These are phyloP conservation scores for Clistopyga incitator DNA, from an alignment of 2,888 invertebrate species.

Conservation along the genomic window DNA sequence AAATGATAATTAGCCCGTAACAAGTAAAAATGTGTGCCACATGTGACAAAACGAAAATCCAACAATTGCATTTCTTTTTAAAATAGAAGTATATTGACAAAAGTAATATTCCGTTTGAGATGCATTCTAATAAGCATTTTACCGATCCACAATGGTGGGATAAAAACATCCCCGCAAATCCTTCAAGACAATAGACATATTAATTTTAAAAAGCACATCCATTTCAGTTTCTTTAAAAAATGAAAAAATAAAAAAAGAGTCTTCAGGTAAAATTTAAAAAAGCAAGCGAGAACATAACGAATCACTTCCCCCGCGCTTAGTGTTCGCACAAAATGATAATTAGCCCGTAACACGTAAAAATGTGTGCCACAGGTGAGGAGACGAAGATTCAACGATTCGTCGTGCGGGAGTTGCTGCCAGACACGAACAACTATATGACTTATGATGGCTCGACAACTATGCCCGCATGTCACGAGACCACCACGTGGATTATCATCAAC, in stretches of 20 bases:
- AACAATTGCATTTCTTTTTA: slow-evolving; percentile 86
- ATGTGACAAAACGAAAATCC: slow-evolving; percentile 94
- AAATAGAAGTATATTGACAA: too few species aligned
- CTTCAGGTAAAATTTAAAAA: not conserved
- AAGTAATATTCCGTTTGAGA: too few species aligned
- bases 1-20: slow-evolving; percentile 21
- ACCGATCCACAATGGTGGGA: too few species aligned
- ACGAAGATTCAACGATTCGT: slow-evolving; percentile 94
- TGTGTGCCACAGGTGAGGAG: slow-evolving; percentile 89
- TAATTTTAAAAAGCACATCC: too few species aligned
- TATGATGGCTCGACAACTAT: slow-evolving; percentile 99
- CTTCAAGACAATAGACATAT: too few species aligned
- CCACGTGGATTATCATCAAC: slow-evolving; percentile 99
- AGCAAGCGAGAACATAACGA: not conserved
- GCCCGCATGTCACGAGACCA: slow-evolving; percentile 99
- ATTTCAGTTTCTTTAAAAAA: too few species aligned
- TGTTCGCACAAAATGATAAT: slow-evolving; percentile 1
- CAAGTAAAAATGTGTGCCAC: slow-evolving; percentile 76
- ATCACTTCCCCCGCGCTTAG: not conserved
- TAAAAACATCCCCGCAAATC: too few species aligned
- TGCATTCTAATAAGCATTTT: too few species aligned
- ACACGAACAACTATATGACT: slow-evolving; percentile 98
- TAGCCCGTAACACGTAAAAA: slow-evolving; percentile 64
- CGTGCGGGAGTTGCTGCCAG: slow-evolving; percentile 94
- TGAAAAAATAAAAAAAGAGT: not conserved